Percentiles rank a stretch among this genome's conserved stretches.
Conservation (phyloP, 1,140 invertebrate species). For the Apocrypta bakeri region DNA sequence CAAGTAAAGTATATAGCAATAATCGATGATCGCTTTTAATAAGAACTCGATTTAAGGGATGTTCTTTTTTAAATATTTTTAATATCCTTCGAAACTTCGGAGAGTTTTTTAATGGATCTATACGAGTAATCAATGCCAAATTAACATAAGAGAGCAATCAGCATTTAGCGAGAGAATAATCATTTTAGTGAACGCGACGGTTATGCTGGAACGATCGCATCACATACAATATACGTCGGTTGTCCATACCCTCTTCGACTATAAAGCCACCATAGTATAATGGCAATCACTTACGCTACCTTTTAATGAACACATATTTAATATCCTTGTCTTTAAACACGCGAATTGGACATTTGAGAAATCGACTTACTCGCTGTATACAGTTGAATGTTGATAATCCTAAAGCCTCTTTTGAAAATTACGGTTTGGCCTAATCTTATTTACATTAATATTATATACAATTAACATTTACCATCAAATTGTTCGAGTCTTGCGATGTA, state of each 20-base stretch:
- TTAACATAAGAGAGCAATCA: slow-evolving; percentile 17
- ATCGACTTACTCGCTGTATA: not conserved
- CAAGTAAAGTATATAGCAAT: too few relatives aligned
- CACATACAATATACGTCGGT: not conserved
- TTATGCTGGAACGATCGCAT: not conserved
- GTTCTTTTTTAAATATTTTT: too few relatives aligned
- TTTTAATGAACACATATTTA: not conserved
- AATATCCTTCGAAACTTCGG: too few relatives aligned
- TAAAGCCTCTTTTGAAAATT: not conserved
- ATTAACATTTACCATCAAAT: slow-evolving; percentile 6
- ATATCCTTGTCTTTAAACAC: not conserved
- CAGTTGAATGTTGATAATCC: not conserved
- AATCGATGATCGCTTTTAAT: too few relatives aligned
- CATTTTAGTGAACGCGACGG: not conserved
- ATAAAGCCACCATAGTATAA: not conserved
- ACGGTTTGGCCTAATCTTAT: not conserved
- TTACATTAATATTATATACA: not conserved
- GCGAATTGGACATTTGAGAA: not conserved
- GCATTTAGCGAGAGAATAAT: not conserved
- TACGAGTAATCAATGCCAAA: not conserved
- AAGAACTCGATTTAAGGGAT: too few relatives aligned
- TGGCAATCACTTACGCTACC: not conserved
- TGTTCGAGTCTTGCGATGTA: not conserved
- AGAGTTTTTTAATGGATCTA: too few relatives aligned
- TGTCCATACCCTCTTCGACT: not conserved